Percentiles rank a stretch among this genome's conserved stretches.
Conservation (phyloP, 2,888 invertebrate species). For the Scaptomyza reducta region DNA sequence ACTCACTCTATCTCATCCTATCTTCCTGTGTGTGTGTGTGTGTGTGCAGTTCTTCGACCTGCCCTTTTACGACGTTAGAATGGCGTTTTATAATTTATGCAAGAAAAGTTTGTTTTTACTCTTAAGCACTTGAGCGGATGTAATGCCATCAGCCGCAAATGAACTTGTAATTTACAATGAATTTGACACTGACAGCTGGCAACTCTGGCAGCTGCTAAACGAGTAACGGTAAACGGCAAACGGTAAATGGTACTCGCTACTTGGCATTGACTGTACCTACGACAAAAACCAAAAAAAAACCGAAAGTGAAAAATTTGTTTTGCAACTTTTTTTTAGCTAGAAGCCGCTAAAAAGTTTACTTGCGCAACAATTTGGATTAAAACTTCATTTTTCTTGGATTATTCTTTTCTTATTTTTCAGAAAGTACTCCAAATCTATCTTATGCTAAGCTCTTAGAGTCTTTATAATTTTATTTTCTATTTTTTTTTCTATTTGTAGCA, state of each 20-base stretch:
- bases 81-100: slow-evolving; percentile 58
- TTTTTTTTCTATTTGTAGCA: neutral
- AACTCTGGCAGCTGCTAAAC: slow-evolving; percentile 67
- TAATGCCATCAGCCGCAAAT: slow-evolving; percentile 66
- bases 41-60: slow-evolving; percentile 18
- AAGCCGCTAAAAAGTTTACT: slow-evolving; percentile 29
- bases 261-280: slow-evolving; percentile 51
- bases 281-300: neutral
- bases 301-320: slow-evolving; percentile 16
- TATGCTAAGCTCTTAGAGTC: neutral
- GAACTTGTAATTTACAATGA: slow-evolving; percentile 77
- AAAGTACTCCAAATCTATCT: neutral
- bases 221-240: slow-evolving; percentile 46
- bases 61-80: slow-evolving; percentile 5
- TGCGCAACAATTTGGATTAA: slow-evolving; percentile 46
- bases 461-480: neutral
- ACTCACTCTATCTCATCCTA: neutral
- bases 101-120: slow-evolving; percentile 33
- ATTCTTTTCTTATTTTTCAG: neutral
- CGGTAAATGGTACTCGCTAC: slow-evolving; percentile 32
- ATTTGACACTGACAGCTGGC: slow-evolving; percentile 77
- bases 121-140: slow-evolving; percentile 64
- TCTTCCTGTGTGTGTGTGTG: no score
- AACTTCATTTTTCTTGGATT: slow-evolving; percentile 6
- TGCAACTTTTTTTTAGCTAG: slow-evolving; percentile 31